Base-by-base conservation (phyloP, 2,888 invertebrate genomes). In the Orchesellides sinensis region DNA sequence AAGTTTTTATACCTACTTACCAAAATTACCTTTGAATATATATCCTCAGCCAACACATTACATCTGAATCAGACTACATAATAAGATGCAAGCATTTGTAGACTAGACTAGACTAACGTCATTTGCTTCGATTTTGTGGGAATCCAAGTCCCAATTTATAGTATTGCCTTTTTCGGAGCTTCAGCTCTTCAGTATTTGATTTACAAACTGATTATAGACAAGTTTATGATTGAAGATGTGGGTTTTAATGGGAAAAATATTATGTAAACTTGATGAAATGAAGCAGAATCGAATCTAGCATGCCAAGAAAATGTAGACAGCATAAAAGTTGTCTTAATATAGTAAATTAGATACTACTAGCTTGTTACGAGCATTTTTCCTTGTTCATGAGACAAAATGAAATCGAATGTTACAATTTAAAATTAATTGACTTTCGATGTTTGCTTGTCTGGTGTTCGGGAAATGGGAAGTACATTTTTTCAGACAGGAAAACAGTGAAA, bases 391-490 rank as follows among this genome's bases (percentile, higher is more conserved):
- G 35, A 35, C 6, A 8, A n/a, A 47, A 25, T 54, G 54, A 54
- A 54, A 54, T 54, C 54, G 54, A 54, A 54, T 25, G 25, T n/a
- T n/a, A n/a, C n/a, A 32, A 17, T 61, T 61, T 32, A 19, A 40
- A 23, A 65, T 21, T 65, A 65, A 65, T 65, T 65, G 45, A 65
- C 65, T 65, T 65, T 65, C 65, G 65, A 65, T 65, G 54, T 54
- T 23, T 12, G 25, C 54, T 19, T 54, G 54, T 25, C 54, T 23
- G 17, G 49, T 47, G n/a, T 49, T 49, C 49, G 8, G 19, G 21
- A 19, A 21, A n/a, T 49, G 21, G 49, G 8, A 17, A 19, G 21
- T 17, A 49, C 4, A n/a, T n/a, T 47, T 47, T n/a, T 27, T 56
- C 27, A 3, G 25, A 56, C n/a, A n/a, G n/a, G n/a, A n/a, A n/a